Conservation (phyloP, 2,797 vertebrate species). For the Pelodytes ibericus region DNA sequence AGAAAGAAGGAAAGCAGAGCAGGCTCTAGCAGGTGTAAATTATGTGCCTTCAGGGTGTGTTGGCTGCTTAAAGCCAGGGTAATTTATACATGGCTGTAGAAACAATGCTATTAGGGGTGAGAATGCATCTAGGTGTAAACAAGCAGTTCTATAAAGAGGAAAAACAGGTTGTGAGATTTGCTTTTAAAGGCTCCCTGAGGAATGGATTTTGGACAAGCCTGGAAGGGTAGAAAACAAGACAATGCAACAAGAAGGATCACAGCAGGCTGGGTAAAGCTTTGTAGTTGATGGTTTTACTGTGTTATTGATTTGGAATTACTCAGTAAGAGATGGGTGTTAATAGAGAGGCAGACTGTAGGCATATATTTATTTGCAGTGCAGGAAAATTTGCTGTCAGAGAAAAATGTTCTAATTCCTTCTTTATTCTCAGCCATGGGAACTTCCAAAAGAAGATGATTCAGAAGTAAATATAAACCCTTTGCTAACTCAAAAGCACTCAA, state of each 20-base stretch:
- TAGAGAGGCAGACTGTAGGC: neutral
- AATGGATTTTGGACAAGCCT: constrained; percentile 24
- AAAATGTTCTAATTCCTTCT: neutral
- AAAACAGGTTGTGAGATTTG: constrained; percentile 50
- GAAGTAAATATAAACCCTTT: too few relatives aligned
- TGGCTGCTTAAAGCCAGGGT: constrained; percentile 18
- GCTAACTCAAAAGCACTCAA: too few relatives aligned
- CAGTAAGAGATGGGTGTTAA: constrained; percentile 3
- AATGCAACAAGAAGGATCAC: neutral
- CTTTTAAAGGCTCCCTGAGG: constrained; percentile 31
- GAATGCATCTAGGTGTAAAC: constrained; percentile 35
- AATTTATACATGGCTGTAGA: constrained; percentile 28
- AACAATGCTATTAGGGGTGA: constrained; percentile 45
- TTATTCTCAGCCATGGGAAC: neutral
- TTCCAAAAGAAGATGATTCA: too few relatives aligned
- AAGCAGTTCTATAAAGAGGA: constrained; percentile 35
- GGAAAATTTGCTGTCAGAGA: neutral
- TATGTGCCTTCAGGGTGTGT: constrained; percentile 20
- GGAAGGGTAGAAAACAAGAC: neutral
- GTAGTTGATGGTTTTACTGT: constrained; percentile 17
- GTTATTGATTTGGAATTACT: neutral
- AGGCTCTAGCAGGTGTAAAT: constrained; percentile 46
- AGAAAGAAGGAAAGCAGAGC: constrained; percentile 5
- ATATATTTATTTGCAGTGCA: neutral
- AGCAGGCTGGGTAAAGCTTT: neutral